These are phyloP conservation scores for Siderastrea siderea DNA, from an alignment of 92 coral and sea anemone species.

Conservation along the genomic window DNA sequence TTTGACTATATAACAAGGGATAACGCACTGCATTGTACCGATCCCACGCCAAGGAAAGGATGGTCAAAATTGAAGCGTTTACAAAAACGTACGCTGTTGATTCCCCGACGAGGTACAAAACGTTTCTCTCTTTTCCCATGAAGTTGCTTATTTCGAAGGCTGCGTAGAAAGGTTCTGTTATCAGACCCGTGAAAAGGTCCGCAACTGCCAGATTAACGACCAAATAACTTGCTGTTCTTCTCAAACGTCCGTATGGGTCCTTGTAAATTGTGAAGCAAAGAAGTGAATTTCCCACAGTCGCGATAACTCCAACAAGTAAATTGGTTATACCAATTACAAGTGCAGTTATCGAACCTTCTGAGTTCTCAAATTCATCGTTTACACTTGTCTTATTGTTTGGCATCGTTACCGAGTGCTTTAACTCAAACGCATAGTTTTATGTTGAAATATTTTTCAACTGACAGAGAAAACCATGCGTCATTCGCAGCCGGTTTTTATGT, in stretches of 20 bases:
- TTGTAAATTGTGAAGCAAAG: conserved; percentile 26
- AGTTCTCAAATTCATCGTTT: neutral
- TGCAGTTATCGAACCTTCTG: conserved; percentile 1
- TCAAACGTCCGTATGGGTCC: conserved; percentile 32
- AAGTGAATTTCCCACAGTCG: conserved; percentile 18
- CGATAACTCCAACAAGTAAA: conserved; percentile 23
- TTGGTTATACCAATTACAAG: conserved; percentile 16
- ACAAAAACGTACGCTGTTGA: conserved; percentile 41
- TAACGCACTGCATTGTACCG: conserved; percentile 28
- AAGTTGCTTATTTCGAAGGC: conserved; percentile 40
- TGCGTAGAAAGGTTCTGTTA: conserved; percentile 37
- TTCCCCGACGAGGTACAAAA: conserved; percentile 19
- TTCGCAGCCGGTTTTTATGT: neutral
- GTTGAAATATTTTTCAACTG: too few relatives aligned
- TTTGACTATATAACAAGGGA: conserved; percentile 18
- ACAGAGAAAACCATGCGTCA: too few relatives aligned
- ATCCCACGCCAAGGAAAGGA: conserved; percentile 28
- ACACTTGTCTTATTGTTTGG: neutral
- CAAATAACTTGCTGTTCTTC: conserved; percentile 22
- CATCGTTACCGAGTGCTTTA: neutral
- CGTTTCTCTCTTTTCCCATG: neutral
- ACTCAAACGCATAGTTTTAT: neutral
- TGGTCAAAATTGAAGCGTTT: conserved; percentile 35
- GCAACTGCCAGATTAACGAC: conserved; percentile 46
- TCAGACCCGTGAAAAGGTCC: conserved; percentile 34